Evolutionary conservation across 2,113 vertebrate species (phyloP).

Genomic region (Neotoma lepida): DNA sequence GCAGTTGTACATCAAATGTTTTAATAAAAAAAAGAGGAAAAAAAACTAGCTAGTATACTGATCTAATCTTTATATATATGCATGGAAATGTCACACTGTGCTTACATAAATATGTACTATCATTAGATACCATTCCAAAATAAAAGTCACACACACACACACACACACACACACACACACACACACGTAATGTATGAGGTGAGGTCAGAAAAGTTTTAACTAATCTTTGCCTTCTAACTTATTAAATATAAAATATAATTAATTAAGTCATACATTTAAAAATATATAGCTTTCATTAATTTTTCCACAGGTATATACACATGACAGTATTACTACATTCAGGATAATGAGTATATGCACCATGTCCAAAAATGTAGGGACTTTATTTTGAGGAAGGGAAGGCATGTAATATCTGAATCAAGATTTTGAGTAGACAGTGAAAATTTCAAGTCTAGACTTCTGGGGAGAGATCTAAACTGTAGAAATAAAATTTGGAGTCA

Average conservation of each 20-base stretch:
- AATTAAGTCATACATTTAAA: neutral
- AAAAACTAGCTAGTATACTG: neutral
- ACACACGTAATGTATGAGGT: neutral
- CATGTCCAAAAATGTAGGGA: neutral
- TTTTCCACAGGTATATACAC: neutral
- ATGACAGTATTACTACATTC: neutral
- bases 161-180: neutral
- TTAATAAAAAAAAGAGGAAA: too few relatives aligned
- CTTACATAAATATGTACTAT: neutral
- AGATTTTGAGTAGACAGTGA: neutral
- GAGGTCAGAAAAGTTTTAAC: slow-evolving; percentile 8
- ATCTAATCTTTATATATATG: neutral
- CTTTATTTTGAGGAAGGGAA: slow-evolving; percentile 33
- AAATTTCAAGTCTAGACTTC: neutral
- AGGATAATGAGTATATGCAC: neutral
- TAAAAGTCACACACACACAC: neutral
- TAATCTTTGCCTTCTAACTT: neutral
- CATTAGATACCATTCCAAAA: neutral
- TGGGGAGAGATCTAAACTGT: neutral
- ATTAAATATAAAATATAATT: slow-evolving; percentile 2
- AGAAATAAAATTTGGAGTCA: slow-evolving; percentile 33
- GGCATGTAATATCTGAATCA: neutral
- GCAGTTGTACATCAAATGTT: too few relatives aligned
- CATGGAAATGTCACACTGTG: neutral
- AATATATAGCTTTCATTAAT: neutral